Evolutionary conservation across 2,888 invertebrate genomes (phyloP).

Genomic region (Lycocerus yunnanus): DNA sequence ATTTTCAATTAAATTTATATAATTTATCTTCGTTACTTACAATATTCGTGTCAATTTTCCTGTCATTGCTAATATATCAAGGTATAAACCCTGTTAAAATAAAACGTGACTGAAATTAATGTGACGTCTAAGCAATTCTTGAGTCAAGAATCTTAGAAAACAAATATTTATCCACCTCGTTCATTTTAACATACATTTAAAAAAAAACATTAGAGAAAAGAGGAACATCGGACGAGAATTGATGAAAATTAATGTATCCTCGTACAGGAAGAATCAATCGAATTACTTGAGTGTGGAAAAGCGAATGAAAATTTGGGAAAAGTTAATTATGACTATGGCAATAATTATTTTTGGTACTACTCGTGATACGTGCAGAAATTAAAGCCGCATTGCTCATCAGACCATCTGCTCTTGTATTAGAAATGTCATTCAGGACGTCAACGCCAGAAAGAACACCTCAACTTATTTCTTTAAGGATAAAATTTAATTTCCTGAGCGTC

Average conservation of each 20-base stretch:
- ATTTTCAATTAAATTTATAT: constrained; percentile 51
- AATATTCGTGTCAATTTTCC: constrained; percentile 54
- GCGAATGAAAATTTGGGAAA: neutral
- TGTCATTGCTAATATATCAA: constrained; percentile 57
- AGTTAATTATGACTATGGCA: neutral
- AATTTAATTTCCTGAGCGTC: constrained; percentile 58
- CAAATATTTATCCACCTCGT: constrained; percentile 28
- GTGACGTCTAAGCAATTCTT: constrained; percentile 46
- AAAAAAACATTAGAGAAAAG: constrained; percentile 22
- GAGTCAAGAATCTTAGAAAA: constrained; percentile 27
- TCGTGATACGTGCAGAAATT: constrained; percentile 52
- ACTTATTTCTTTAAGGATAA: constrained; percentile 56
- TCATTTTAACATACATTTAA: constrained; percentile 21
- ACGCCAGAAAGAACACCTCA: constrained; percentile 54
- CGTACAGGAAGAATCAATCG: neutral
- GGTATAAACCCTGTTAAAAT: constrained; percentile 46
- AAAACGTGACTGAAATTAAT: constrained; percentile 56
- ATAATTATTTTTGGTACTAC: neutral
- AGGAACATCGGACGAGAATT: constrained; percentile 2
- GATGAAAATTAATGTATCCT: neutral
- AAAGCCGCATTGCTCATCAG: constrained; percentile 58
- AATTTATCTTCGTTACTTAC: constrained; percentile 53
- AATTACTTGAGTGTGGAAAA: neutral
- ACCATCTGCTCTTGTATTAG: constrained; percentile 57
- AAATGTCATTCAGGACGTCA: constrained; percentile 48